Base-by-base conservation (phyloP, 1,140 invertebrate genomes). In the Notospermus geniculatus region DNA sequence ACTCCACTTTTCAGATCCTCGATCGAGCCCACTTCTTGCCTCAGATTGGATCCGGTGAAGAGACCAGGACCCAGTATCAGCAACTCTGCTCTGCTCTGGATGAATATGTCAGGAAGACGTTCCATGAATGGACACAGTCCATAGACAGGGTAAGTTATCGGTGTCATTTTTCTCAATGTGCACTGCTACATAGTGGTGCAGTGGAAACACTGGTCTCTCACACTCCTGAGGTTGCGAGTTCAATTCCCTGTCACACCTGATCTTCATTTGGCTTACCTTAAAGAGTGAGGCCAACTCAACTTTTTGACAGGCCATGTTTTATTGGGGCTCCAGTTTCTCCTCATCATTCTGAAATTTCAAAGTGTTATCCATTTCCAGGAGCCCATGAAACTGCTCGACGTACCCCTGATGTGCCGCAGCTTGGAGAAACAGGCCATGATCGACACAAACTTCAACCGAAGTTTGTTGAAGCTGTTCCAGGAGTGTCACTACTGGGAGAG, bases 381-480 rank as follows among this genome's bases (percentile, higher is more conserved):
- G 67, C 80, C 89, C 22, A 72, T 80, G n/a, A 80, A 82, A 25
- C 83, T 85, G 43, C 80, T 93, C 13, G 87, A 91, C 65, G 84
- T 86, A 53, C 87, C 88, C 15, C 74, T 93, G 45, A 87, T 93
- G 83, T 82, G 84, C 50, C 85, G 86, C 29, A 89, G 87, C 71
- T 75, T 78, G 5, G 84, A 84, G 60, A 85, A 84, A 65, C 84
- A 81, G 50, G 87, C 88, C 1, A 80, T 90, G 53, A 72, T 93
- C 50, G 89, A 92, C 77, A 88, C 88, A 71, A 92, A 92, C 76
- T 88, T 93, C 60, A 88, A 92, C 79, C 86, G 84, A 62, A 70
- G 75, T 22, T 69, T 88, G 56, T 66, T 86, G 69, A 85, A 84
- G 67, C 79, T 89, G 53, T 88, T 87, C 70, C 82, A 84, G 66